Evolutionary conservation across 1,140 invertebrate genomes (phyloP).

Genomic region (Psilanteris sp.): DNA sequence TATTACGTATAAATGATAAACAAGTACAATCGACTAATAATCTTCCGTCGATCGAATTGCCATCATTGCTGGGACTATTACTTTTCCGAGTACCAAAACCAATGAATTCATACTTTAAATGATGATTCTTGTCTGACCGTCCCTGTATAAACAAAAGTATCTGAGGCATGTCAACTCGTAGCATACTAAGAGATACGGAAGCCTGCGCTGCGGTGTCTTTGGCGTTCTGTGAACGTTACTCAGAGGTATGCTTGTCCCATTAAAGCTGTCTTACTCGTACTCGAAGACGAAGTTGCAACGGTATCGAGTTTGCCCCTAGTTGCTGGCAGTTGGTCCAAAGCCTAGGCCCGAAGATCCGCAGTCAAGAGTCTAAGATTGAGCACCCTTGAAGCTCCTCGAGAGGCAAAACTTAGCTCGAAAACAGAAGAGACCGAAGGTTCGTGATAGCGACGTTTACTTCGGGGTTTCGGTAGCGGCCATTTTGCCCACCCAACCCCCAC

Average conservation of each 20-base stretch:
- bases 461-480: slow-evolving; percentile 73
- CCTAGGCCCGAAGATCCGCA: slow-evolving; percentile 41
- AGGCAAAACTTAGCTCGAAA: slow-evolving; percentile 52
- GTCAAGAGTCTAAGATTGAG: slow-evolving; percentile 61
- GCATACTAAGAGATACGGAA: slow-evolving; percentile 42
- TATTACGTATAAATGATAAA: too few species aligned
- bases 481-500: slow-evolving; percentile 68
- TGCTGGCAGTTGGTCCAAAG: slow-evolving; percentile 58
- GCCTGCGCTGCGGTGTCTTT: slow-evolving; percentile 57
- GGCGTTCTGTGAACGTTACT: slow-evolving; percentile 56
- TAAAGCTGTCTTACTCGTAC: slow-evolving; percentile 57
- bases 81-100: too few species aligned
- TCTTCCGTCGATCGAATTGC: too few species aligned
- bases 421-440: slow-evolving; percentile 60
- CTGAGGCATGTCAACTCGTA: slow-evolving; percentile 39
- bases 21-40: too few species aligned
- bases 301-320: slow-evolving; percentile 61
- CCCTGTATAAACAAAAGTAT: slow-evolving; percentile 50
- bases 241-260: slow-evolving; percentile 59
- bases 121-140: slow-evolving; percentile 11
- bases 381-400: slow-evolving; percentile 51
- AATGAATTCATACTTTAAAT: slow-evolving; percentile 17
- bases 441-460: slow-evolving; percentile 72
- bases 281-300: slow-evolving; percentile 44
- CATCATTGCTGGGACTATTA: too few species aligned